A percentile compares a stretch with the other conserved stretches of the same genome.
phyloP scores from a whole-genome alignment of 2,888 invertebrate genomes.

The Tipula unca region DNA sequence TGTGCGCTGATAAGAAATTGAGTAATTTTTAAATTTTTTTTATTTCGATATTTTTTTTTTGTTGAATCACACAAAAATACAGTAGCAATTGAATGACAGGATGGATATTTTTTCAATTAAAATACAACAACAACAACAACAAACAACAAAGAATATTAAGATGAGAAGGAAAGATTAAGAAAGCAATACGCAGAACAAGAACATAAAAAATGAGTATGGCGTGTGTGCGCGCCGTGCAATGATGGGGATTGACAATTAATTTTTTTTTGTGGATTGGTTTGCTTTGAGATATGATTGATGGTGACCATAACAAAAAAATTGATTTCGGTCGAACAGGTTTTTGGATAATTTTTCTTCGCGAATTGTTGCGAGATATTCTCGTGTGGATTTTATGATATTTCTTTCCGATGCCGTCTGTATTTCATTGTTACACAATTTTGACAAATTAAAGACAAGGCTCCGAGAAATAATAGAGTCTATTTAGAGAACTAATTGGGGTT shows the following conservation, averaged over 20 bases:
- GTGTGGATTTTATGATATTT: no score
- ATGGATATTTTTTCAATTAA: constrained; percentile 8
- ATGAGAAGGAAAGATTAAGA: neutral
- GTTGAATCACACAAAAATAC: constrained; percentile 14
- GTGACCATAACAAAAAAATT: neutral
- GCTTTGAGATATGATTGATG: neutral
- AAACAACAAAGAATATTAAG: neutral
- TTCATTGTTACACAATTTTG: no score
- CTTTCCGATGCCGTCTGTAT: no score
- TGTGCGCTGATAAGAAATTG: neutral
- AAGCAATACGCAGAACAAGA: neutral
- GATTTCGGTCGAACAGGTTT: neutral
- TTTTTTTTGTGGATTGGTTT: neutral
- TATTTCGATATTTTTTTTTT: neutral
- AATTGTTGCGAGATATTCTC: no score
- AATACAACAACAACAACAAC: neutral
- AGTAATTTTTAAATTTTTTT: neutral
- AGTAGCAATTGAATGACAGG: constrained; percentile 8
- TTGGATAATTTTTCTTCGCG: neutral
- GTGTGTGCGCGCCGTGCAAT: neutral
- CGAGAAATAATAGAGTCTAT: no score
- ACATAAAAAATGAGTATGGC: neutral
- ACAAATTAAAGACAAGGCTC: no score
- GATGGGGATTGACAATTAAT: neutral
- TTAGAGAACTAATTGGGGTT: no score